These are phyloP conservation scores for Ciconia boyciana DNA, from an alignment of 2,113 vertebrate species.

Conservation along the genomic window DNA sequence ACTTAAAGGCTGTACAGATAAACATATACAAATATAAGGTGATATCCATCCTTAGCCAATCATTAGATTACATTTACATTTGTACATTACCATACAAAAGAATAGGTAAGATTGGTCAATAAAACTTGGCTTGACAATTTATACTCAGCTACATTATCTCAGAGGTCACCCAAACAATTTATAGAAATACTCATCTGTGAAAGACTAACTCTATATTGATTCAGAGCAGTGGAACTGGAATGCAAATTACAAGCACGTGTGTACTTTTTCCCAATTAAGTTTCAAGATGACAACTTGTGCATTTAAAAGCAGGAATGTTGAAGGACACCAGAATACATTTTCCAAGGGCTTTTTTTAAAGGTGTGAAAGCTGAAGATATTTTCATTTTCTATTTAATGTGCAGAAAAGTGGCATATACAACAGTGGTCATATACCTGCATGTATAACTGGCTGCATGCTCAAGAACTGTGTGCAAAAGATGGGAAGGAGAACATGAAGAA, in stretches of 20 bases:
- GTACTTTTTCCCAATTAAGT: background rate
- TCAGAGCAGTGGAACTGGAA: slow-evolving; percentile 28
- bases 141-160: background rate
- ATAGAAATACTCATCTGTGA: background rate
- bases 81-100: background rate
- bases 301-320: background rate
- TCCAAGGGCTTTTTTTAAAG: background rate
- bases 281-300: background rate
- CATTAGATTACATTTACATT: background rate
- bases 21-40: background rate
- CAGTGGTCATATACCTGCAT: background rate
- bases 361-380: background rate
- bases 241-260: rapidly evolving
- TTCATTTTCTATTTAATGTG: background rate
- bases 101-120: background rate
- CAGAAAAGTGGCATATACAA: background rate
- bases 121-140: background rate
- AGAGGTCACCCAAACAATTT: background rate
- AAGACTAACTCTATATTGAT: background rate
- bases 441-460: background rate
- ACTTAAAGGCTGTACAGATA: background rate
- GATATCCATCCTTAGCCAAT: background rate
- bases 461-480: background rate
- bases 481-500: background rate
- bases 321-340: background rate